Evolutionary conservation across 2,797 vertebrate species (phyloP), one percentile per base, ranked within the genome.

Genomic region (Ficedula albicollis): DNA sequence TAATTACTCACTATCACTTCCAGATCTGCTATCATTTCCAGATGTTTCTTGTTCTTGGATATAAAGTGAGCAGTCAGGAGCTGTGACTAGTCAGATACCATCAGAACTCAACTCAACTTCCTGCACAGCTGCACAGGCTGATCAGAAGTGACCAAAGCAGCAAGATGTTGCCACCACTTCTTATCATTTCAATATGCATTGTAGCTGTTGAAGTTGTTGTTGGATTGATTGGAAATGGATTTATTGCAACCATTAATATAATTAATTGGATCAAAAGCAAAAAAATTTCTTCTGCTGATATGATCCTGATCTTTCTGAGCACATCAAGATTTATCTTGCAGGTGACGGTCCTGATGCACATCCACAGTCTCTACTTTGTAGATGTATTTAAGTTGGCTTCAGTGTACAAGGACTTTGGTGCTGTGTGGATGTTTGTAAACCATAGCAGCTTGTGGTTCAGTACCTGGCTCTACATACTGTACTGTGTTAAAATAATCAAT

Each of bases 261-360:
- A 48, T 58, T 77, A 92, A 94, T 38, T 97, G 96, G 95, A 76
- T 96, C 49, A 97, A 96, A 94, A 89, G 14, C 23, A 96, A 78
- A 95, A 97, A 84, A 73, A 49, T 73, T 30, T 83, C 92, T 52
- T 83, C 93, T 2, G 27, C 92, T 44, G 84, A 96, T 82, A 81
- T 88, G 84, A 98, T 97, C 46, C 83, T 97, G 78, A 95, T 84
- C 32, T 96, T 95, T 77, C 84, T 98, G 72, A 90, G 92, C 51
- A 38, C 80, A 43, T 98, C 97, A 62, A 97, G 96, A 79, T 80
- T 96, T 76, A 78, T 87, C 77, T 89, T 97, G 11, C 87, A 97
- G 34, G 84, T 94, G 49, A 54, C 67, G 0, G 68, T 97, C 66
- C 6, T 87, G 22, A 77, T 75, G n/a, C 16, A 94, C 38, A 83